phyloP scores from a whole-genome alignment of 2,888 invertebrate genomes.

The Drosophila paramelanica region DNA sequence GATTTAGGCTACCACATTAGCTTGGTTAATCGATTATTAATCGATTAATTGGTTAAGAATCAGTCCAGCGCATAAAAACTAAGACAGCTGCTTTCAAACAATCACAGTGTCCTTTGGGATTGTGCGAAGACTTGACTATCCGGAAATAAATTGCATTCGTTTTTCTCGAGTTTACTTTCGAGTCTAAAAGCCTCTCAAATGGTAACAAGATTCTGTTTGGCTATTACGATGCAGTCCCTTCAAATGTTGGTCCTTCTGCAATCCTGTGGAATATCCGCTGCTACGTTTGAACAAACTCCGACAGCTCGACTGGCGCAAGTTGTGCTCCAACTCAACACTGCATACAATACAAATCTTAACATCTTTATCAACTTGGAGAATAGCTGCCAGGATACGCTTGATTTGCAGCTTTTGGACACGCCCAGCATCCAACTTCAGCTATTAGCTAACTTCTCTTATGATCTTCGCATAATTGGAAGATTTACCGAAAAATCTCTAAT shows the following conservation, averaged over 20 bases:
- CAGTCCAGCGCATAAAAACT: constrained; percentile 35
- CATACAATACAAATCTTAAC: constrained; percentile 35
- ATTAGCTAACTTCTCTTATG: not conserved
- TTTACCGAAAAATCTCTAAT: constrained; percentile 32
- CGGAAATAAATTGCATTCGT: not conserved
- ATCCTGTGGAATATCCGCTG: not conserved
- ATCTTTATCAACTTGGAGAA: constrained; percentile 37
- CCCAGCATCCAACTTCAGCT: constrained; percentile 24
- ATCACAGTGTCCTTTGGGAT: constrained; percentile 40
- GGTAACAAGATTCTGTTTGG: not conserved
- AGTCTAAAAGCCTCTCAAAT: not conserved
- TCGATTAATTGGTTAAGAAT: constrained; percentile 37
- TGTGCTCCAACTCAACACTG: constrained; percentile 37
- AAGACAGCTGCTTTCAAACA: not conserved
- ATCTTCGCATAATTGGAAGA: constrained; percentile 28
- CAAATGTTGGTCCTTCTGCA: not conserved
- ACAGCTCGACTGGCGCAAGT: constrained; percentile 1
- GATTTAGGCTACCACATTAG: too few species aligned
- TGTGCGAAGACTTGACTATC: constrained; percentile 2
- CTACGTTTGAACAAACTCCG: not conserved
- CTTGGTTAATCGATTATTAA: constrained; percentile 25
- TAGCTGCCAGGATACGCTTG: not conserved
- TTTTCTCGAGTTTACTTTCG: not conserved
- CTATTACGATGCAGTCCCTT: constrained; percentile 5
- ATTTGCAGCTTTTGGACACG: not conserved